Percentiles rank a stretch among this genome's conserved stretches.
Evolutionary conservation across 2,888 invertebrate genomes (phyloP).

Genomic region (Habroteleia sp.): DNA sequence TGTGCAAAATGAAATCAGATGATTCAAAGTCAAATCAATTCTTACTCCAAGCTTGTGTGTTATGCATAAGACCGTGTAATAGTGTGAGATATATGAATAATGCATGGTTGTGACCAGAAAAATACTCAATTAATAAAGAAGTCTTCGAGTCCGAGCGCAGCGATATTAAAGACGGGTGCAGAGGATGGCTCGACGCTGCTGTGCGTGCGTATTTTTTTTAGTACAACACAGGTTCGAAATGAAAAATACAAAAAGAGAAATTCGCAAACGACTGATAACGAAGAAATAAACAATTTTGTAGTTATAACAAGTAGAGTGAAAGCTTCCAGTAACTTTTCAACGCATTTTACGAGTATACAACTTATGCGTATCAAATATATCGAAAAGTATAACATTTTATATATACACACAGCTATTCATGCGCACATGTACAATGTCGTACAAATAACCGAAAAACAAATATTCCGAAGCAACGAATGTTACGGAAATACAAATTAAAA

Average conservation of each 20-base stretch:
- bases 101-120: conserved; percentile 59
- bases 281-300: conserved; percentile 32
- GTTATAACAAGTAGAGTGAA: conserved; percentile 45
- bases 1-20: no score
- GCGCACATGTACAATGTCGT: conserved; percentile 34
- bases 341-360: conserved; percentile 41
- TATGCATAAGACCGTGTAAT: conserved; percentile 16
- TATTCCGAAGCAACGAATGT: conserved; percentile 9
- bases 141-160: conserved; percentile 22
- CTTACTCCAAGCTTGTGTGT: conserved; percentile 9
- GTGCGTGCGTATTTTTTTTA: conserved; percentile 24
- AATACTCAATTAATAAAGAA: conserved; percentile 47
- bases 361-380: conserved; percentile 42
- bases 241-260: conserved; percentile 27
- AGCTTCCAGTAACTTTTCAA: conserved; percentile 56
- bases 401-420: conserved; percentile 22
- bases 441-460: conserved; percentile 3
- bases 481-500: not conserved
- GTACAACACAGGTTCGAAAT: conserved; percentile 40
- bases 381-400: conserved; percentile 40
- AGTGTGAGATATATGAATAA: conserved; percentile 24
- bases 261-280: conserved; percentile 31
- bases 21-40: no score
- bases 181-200: conserved; percentile 21
- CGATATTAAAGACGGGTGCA: conserved; percentile 21